Base-by-base conservation (phyloP, 1,140 invertebrate genomes). In the Nymphalis io region DNA sequence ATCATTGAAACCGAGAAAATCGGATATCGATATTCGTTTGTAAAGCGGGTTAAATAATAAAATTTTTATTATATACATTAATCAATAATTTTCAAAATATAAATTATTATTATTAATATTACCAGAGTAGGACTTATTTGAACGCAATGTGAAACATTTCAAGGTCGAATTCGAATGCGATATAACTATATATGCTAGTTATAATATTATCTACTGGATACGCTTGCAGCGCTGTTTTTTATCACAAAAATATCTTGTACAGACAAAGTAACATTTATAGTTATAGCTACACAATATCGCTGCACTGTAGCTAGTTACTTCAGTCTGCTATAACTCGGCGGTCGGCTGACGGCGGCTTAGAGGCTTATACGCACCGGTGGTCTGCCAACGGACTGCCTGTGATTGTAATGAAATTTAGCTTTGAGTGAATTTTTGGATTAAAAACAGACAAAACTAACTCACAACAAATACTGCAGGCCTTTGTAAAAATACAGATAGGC, bases 401-500 rank as follows among this genome's bases (percentile, higher is more conserved):
- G 64, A 74, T 74, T 67, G 60, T 71, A 74, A 74, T 74, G 73
- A 74, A 71, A 71, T 74, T 74, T 74, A 65, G 57, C 72, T 58
- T 46, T 63, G 64, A 71, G 55, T 74, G 72, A 74, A 74, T 67
- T 70, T 70, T 70, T 57, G 58, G 62, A 59, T 65, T 51, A 27
- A 58, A 66, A 66, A 64, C 53, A 68, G 16, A 66, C 39, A 63
- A 63, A 63, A 63, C 51, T 62, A 62, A 39, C 67, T 61, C 39
- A 27, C 40, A 42, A 21, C 46, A 33, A 13, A n/a, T 60, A 39
- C 46, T 27, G 44, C 18, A 27, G 11, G 38, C 48, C 18, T 63
- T 63, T 63, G 23, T 51, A 23, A 33, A 12, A 48, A 21, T 23
- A 23, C 13, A 46, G 46, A 62, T 62, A 61, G 48, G 42, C 60